Base-by-base conservation (phyloP, 2,888 invertebrate species). In the Eupithecia abbreviata region DNA sequence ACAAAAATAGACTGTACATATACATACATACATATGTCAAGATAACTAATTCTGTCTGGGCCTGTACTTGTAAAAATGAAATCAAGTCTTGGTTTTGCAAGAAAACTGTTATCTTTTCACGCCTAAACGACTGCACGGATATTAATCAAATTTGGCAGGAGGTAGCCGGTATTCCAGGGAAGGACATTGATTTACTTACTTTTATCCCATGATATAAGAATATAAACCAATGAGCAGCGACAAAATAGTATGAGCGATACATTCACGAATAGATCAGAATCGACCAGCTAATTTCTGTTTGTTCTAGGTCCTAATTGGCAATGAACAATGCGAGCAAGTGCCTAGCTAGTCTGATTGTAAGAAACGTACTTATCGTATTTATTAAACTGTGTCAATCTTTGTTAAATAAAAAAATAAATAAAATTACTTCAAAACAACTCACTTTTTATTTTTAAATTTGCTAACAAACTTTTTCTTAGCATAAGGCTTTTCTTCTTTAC, bases 391-490 rank as follows among this genome's bases (percentile, higher is more conserved):
- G 58, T 45, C n/a, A 47, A 68, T 69, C 69, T 69, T 69, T 69
- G 69, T 69, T 30, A 18, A 69, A 68, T 47, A 68, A 66, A 77
- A 30, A 30, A 30, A 30, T 30, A 1, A 30, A 76, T 74, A 75
- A 78, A 78, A 65, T 72, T 58, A 71, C 9, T 77, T 58, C 12
- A 47, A 43, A 74, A n/a, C 9, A 70, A 75, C 42, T 84, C 83
- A 86, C 85, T 90, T 92, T 84, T 89, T 90, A 83, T 85, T 90
- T 83, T 83, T 89, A 75, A 85, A 81, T 82, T 90, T 94, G 65
- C 91, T 91, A 1, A 86, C 76, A 65, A 90, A 90, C 82, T 91
- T 94, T 79, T 89, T 91, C 83, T 91, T 94, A 0, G 88, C 89
- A 69, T 86, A 89, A 12, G 87, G 74, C 85, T 91, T 94, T 3